Evolutionary conservation across 2,888 invertebrate genomes (phyloP).

Genomic region (Zygogramma bicolorata): DNA sequence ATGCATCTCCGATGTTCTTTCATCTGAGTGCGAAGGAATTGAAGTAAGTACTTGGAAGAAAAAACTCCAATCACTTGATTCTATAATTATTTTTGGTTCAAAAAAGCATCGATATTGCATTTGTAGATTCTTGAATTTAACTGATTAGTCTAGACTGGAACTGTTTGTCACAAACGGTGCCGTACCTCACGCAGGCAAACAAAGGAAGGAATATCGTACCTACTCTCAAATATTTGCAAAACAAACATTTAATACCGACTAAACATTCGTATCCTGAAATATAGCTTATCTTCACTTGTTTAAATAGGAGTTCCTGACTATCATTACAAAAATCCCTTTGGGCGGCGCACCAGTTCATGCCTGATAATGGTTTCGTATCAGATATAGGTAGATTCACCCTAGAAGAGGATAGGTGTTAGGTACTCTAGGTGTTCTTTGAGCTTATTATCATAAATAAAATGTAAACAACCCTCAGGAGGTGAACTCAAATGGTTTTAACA

Average conservation of each 20-base stretch:
- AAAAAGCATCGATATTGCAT: background rate
- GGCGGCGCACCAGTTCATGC: background rate
- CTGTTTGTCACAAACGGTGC: background rate
- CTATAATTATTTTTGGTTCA: no score
- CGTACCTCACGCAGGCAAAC: conserved; percentile 2
- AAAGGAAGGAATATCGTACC: conserved; percentile 21
- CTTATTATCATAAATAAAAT: background rate
- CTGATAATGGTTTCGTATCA: background rate
- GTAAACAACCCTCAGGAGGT: background rate
- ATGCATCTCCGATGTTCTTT: no score
- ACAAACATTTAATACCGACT: conserved; percentile 36
- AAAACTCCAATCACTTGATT: no score
- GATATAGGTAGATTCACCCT: background rate
- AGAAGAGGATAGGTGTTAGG: background rate
- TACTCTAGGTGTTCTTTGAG: background rate
- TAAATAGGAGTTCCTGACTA: conserved; percentile 5
- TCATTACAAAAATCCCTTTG: conserved; percentile 9
- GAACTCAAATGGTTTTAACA: background rate
- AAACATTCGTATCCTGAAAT: conserved; percentile 38
- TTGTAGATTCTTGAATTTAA: background rate
- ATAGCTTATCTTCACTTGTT: conserved; percentile 39
- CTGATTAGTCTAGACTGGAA: background rate
- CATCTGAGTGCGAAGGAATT: no score
- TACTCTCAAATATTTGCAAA: conserved; percentile 49
- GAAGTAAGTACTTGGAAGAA: no score